A percentile compares a stretch with the other conserved stretches of the same genome.
Conservation (phyloP, 2,888 invertebrate genomes). For the Drosophila koepferae region DNA sequence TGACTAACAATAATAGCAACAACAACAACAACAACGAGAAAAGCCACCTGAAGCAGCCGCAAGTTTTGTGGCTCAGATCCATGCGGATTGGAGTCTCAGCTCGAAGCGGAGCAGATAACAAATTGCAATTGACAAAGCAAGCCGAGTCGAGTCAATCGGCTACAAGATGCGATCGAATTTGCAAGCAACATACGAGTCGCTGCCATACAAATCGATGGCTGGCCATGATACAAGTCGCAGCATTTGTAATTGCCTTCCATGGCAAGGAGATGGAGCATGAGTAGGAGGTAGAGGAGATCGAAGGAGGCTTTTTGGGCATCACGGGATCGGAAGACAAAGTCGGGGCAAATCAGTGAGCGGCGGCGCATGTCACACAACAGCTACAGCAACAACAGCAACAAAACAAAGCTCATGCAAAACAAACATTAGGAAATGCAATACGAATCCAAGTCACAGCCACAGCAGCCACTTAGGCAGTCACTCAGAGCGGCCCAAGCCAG, state of each 20-base stretch:
- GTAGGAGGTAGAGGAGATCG: conserved; percentile 14
- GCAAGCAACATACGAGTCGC: conserved; percentile 71
- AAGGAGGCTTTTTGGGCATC: conserved; percentile 15
- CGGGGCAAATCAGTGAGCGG: conserved; percentile 71
- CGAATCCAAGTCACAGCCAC: conserved; percentile 61
- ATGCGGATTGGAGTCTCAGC: conserved; percentile 26
- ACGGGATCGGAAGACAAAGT: conserved; percentile 38
- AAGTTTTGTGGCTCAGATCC: conserved; percentile 19
- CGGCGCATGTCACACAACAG: conserved; percentile 71
- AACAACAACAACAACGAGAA: conserved; percentile 2
- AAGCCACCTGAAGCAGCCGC: conserved; percentile 41
- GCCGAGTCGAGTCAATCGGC: conserved; percentile 58
- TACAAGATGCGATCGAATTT: conserved; percentile 83
- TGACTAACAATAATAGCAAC: conserved; percentile 36
- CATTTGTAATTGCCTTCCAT: conserved; percentile 72
- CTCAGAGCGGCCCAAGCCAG: conserved; percentile 55
- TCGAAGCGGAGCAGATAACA: conserved; percentile 71
- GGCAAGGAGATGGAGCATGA: conserved; percentile 1
- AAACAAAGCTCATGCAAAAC: conserved; percentile 74
- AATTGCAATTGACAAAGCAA: conserved; percentile 84
- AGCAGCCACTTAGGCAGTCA: conserved; percentile 78
- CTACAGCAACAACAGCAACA: conserved; percentile 27
- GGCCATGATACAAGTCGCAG: conserved; percentile 80
- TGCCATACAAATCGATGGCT: conserved; percentile 80
- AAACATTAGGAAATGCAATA: conserved; percentile 83